A percentile compares a stretch with the other conserved stretches of the same genome.
Conservation (phyloP, 2,797 vertebrate genomes). For the Neosalanx taihuensis region DNA sequence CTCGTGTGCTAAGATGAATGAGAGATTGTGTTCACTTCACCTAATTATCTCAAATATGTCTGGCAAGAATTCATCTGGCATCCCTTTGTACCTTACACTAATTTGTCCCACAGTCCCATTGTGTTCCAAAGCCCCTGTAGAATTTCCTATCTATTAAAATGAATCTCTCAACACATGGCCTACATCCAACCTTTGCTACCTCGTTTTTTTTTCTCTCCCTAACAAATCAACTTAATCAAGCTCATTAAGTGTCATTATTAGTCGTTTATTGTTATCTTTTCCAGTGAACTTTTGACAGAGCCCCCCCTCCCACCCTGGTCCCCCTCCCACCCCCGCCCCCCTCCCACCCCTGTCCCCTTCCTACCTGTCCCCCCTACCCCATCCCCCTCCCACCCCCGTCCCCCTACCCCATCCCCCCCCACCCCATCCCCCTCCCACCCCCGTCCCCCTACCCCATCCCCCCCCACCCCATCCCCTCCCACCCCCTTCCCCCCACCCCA, state of each 20-base stretch:
- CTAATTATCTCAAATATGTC: conserved; percentile 78
- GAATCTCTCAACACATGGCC: conserved; percentile 71
- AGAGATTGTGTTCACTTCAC: conserved; percentile 67
- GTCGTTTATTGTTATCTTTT: conserved; percentile 77
- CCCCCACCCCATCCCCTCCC: too few relatives aligned
- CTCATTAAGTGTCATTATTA: conserved; percentile 80
- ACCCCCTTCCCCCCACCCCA: too few relatives aligned
- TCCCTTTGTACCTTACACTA: conserved; percentile 71
- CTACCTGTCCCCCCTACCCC: too few relatives aligned
- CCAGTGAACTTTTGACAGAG: conserved; percentile 67
- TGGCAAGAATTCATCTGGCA: conserved; percentile 74
- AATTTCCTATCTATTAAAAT: conserved; percentile 77
- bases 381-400: conserved; percentile 28
- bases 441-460: conserved; percentile 38
- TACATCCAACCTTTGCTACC: conserved; percentile 66
- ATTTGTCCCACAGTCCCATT: conserved; percentile 70
- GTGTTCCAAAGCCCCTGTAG: conserved; percentile 71
- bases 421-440: too few relatives aligned
- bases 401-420: conserved; percentile 56
- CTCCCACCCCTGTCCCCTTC: too few relatives aligned
- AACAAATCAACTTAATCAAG: conserved; percentile 80
- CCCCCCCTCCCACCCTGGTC: conserved; percentile 67
- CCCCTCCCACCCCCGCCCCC: too few relatives aligned
- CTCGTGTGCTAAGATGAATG: conserved; percentile 68
- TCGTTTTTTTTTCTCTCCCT: conserved; percentile 62